Conservation (phyloP, 2,113 vertebrate species). For the Phasianus colchicus region DNA sequence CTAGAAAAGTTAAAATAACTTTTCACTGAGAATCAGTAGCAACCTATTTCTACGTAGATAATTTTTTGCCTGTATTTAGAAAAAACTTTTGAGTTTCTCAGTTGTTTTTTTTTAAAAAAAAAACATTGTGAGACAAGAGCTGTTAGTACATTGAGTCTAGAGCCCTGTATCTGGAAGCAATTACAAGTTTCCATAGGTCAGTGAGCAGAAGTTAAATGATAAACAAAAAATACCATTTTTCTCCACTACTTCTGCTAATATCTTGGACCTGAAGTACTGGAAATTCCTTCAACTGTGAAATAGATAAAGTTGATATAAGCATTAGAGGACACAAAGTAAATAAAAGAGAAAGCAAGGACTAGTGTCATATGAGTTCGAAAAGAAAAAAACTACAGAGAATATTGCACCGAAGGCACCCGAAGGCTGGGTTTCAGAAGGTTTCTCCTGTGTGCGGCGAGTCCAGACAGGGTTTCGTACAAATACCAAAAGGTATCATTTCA, state of each 20-base stretch:
- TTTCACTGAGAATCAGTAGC: background rate
- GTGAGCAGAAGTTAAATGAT: background rate
- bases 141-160: background rate
- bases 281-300: background rate
- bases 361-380: background rate
- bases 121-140: background rate
- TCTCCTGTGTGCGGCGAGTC: background rate
- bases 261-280: background rate
- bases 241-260: background rate
- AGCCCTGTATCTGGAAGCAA: background rate
- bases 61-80: background rate
- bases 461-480: background rate
- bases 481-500: background rate
- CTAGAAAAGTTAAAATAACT: background rate
- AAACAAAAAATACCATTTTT: background rate
- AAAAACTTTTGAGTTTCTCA: background rate
- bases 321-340: background rate
- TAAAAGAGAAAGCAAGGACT: background rate
- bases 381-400: background rate
- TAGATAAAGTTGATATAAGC: background rate
- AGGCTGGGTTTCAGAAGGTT: background rate
- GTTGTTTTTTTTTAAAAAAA: background rate
- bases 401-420: background rate
- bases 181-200: background rate
- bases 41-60: background rate